Percentiles rank a stretch among this genome's conserved stretches.
Evolutionary conservation across 2,797 vertebrate species (phyloP).

Genomic region (Falco novaeseelandiae): DNA sequence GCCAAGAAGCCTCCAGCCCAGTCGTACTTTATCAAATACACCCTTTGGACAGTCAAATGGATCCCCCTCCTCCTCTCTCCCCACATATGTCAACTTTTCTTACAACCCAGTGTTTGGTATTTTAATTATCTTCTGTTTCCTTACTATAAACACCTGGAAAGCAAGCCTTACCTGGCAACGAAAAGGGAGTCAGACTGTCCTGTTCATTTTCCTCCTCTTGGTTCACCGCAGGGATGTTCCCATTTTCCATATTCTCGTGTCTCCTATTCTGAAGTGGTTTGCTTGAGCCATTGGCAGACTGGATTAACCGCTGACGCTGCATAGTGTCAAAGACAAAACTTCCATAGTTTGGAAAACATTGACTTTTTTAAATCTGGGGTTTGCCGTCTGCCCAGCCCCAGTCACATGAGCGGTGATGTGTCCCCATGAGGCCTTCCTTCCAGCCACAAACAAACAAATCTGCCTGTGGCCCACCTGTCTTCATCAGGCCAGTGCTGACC

Average conservation of each 20-base stretch:
- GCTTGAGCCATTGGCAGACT: constrained; percentile 85
- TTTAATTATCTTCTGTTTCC: not conserved
- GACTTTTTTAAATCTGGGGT: not conserved
- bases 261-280: constrained; percentile 88
- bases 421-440: not conserved
- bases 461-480: not conserved
- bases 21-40: not conserved
- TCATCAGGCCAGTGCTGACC: not conserved
- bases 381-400: not conserved
- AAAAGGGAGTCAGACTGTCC: constrained; percentile 87
- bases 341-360: not conserved
- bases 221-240: constrained; percentile 87
- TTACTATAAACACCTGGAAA: not conserved
- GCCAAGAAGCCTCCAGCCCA: not conserved
- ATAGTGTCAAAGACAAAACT: constrained; percentile 63
- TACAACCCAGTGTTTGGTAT: not conserved
- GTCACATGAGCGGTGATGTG: not conserved
- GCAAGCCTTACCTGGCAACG: constrained; percentile 82
- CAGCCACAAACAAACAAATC: not conserved
- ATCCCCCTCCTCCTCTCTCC: not conserved
- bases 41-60: not conserved
- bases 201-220: constrained; percentile 75
- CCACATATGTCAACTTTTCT: not conserved
- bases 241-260: constrained; percentile 89
- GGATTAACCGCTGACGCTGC: constrained; percentile 92